A percentile compares a stretch with the other conserved stretches of the same genome.
phyloP scores from a whole-genome alignment of 2,113 vertebrate species.

The Hylia prasina region DNA sequence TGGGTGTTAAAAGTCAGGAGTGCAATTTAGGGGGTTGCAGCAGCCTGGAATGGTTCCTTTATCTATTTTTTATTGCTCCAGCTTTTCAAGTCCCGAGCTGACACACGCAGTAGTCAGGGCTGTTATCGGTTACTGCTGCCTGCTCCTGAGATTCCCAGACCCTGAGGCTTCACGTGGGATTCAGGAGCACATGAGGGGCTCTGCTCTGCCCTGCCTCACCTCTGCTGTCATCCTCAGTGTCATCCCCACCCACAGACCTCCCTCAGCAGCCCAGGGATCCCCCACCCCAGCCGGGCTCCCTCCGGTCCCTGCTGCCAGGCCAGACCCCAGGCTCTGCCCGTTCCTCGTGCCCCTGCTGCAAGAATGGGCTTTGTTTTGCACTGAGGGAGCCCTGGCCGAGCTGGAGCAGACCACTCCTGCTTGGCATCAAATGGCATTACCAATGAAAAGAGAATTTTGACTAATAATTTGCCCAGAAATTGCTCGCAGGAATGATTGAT shows the following conservation, averaged over 20 bases:
- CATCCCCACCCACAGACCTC: background rate
- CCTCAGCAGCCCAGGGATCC: background rate
- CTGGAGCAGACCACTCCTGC: background rate
- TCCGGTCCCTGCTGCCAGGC: background rate
- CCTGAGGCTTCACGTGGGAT: background rate
- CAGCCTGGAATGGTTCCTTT: background rate
- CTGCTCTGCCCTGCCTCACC: background rate
- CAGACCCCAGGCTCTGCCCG: fast-evolving
- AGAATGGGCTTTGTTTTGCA: background rate
- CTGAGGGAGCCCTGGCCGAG: fast-evolving
- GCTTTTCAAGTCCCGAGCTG: background rate
- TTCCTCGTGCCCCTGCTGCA: background rate
- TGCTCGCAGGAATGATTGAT: background rate
- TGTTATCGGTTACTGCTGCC: background rate
- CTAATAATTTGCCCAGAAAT: background rate
- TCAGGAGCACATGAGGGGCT: background rate
- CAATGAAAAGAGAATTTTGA: background rate
- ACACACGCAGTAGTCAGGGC: fast-evolving
- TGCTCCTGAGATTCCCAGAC: background rate
- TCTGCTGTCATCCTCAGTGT: fast-evolving
- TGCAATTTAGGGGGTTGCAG: background rate
- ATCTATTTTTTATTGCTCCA: background rate
- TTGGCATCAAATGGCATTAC: background rate
- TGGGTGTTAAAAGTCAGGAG: background rate
- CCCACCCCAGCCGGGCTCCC: background rate